A percentile compares a stretch with the other conserved stretches of the same genome.
These are phyloP conservation scores for Disparrhopalites patrizii DNA, from an alignment of 2,888 invertebrate genomes.

Conservation along the genomic window DNA sequence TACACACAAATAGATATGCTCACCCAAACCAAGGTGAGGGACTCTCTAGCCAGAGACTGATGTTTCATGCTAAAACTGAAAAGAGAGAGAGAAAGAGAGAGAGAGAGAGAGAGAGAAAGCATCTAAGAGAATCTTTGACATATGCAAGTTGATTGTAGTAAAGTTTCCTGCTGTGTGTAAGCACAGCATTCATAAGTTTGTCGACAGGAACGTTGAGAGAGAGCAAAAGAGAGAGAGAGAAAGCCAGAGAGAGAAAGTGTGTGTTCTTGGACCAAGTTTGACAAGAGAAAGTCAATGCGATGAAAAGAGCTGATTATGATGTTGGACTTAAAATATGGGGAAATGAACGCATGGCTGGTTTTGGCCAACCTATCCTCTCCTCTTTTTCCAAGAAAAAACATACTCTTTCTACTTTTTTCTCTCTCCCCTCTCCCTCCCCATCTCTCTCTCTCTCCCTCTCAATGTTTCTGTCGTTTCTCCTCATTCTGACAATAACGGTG, in stretches of 20 bases:
- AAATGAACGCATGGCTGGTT: slow-evolving; percentile 4
- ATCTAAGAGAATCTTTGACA: too few relatives aligned
- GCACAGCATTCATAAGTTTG: neutral
- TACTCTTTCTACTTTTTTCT: too few relatives aligned
- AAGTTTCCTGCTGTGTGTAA: neutral
- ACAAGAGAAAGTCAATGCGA: neutral
- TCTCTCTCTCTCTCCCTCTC: too few relatives aligned
- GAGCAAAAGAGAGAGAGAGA: neutral
- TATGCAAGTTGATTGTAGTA: neutral
- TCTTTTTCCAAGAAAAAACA: too few relatives aligned
- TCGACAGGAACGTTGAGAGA: neutral
- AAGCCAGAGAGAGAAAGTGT: neutral
- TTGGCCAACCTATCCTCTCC: neutral
- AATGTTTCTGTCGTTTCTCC: too few relatives aligned
- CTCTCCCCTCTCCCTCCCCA: neutral
- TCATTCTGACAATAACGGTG: too few relatives aligned
- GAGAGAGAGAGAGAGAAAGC: too few relatives aligned
- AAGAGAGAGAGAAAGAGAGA: neutral
- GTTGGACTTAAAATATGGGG: slow-evolving; percentile 7
- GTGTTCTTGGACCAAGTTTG: neutral
- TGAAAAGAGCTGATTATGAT: neutral
- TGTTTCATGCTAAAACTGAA: too few relatives aligned
- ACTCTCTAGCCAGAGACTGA: too few relatives aligned
- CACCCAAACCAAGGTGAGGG: too few relatives aligned
- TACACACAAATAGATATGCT: too few relatives aligned